Evolutionary conservation across 2,888 invertebrate species (phyloP).

Genomic region (Abrostola tripartita): DNA sequence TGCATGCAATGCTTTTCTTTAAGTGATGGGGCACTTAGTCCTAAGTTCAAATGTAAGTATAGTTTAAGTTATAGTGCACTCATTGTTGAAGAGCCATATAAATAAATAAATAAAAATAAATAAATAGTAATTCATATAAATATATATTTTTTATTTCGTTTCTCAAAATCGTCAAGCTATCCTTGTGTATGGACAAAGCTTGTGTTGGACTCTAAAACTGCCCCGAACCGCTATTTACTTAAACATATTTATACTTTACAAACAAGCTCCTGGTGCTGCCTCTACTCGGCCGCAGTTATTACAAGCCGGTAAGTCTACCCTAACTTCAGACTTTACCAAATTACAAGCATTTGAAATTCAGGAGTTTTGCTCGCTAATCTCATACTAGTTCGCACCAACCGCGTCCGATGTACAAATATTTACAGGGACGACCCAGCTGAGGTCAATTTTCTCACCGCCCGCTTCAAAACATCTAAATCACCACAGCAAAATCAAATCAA

Average conservation of each 20-base stretch:
- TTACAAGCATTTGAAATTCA: slow-evolving; percentile 63
- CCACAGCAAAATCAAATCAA: slow-evolving; percentile 21
- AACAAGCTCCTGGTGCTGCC: slow-evolving; percentile 12
- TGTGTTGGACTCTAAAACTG: too few relatives aligned
- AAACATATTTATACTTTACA: slow-evolving; percentile 19
- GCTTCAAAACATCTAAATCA: slow-evolving; percentile 62
- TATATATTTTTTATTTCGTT: too few relatives aligned
- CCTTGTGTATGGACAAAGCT: too few relatives aligned
- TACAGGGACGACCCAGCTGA: slow-evolving; percentile 83
- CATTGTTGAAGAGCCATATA: too few relatives aligned
- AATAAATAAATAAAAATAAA: too few relatives aligned
- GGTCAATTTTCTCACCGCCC: slow-evolving; percentile 79
- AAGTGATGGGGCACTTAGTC: too few relatives aligned
- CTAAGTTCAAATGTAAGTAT: too few relatives aligned
- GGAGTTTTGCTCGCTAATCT: slow-evolving; percentile 77
- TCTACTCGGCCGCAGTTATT: slow-evolving; percentile 47
- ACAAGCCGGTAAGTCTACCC: slow-evolving; percentile 49
- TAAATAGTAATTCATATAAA: too few relatives aligned
- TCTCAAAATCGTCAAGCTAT: too few relatives aligned
- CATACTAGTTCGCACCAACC: slow-evolving; percentile 77
- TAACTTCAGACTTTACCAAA: slow-evolving; percentile 56
- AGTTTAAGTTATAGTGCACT: too few relatives aligned
- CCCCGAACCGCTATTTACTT: background rate
- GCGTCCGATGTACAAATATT: slow-evolving; percentile 83
- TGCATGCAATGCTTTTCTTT: too few relatives aligned